Evolutionary conservation across 2,113 vertebrate species (phyloP), one percentile per base, ranked within the genome.

Genomic region (Microcebus lehilahytsara): DNA sequence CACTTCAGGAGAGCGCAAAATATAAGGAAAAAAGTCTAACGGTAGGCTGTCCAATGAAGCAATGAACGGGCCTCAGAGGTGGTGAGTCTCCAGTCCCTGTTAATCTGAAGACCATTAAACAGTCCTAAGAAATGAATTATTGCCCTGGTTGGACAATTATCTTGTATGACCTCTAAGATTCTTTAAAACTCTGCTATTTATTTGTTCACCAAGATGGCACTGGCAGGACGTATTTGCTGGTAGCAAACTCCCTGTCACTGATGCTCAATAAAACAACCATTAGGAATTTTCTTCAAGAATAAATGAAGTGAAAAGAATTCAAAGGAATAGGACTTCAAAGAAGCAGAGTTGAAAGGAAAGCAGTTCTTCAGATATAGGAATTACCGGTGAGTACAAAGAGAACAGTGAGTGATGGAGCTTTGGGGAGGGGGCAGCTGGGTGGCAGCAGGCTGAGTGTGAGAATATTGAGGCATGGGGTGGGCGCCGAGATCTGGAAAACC

Each of bases 251-350:
- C 49, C 37, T 46, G 34, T 71, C 56, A 40, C 11, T 5, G 69
- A 79, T 40, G 51, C 46, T 77, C 71, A 92, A 3, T 30, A 77
- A 97, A 97, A 93, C 95, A 95, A 89, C 75, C 80, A 58, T 34
- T 71, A 95, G 87, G 83, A 92, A 75, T 86, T 93, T 91, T 95
- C 89, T 51, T 71, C 37, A 62, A 89, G 94, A 96, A 97, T 83
- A 89, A 92, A 96, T 75, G 81, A 91, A 92, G 89, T 69, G 85
- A 83, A 97, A 80, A 97, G 96, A 97, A 97, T 90, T 97, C 96
- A 97, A 97, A 98, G 97, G 64, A 88, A 58, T 49, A 37, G 67
- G 58, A 95, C 96, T 98, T 98, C 97, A 98, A 97, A 97, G 96
- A 80, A 60, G 69, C 16, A 37, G 71, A 97, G 95, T 95, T 98